Conservation (phyloP, 92 coral and sea anemone genomes). For the Phenganax stokvisi region DNA sequence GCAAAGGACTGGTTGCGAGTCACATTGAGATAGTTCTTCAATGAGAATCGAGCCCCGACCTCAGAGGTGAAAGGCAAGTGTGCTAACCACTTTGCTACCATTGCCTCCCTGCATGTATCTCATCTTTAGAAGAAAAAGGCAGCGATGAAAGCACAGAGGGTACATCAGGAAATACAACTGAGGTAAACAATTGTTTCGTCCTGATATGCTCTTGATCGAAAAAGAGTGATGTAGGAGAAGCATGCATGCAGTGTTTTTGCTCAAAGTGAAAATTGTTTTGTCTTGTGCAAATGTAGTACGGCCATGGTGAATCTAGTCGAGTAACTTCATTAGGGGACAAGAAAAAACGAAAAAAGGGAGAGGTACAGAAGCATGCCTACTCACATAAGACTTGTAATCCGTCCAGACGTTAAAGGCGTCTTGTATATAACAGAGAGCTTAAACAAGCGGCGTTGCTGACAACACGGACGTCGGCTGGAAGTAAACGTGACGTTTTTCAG, state of each 20-base stretch:
- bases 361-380: not conserved
- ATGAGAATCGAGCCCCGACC: too few species aligned
- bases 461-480: too few species aligned
- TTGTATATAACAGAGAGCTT: not conserved
- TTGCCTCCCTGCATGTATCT: not conserved
- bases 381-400: not conserved
- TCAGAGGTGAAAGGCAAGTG: too few species aligned
- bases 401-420: not conserved
- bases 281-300: not conserved
- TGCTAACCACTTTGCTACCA: too few species aligned
- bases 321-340: constrained; percentile 22
- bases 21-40: too few species aligned
- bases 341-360: constrained; percentile 20
- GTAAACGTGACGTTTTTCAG: too few species aligned
- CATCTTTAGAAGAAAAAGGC: constrained; percentile 11
- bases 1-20: too few species aligned
- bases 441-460: not conserved
- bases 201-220: too few species aligned
- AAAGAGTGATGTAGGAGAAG: too few species aligned
- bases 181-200: not conserved
- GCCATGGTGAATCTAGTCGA: constrained; percentile 4
- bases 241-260: too few species aligned
- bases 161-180: constrained; percentile 6
- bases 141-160: constrained; percentile 14
- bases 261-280: too few species aligned